Conservation (phyloP, 2,888 invertebrate species). For the Eumacrocentrus americanus region DNA sequence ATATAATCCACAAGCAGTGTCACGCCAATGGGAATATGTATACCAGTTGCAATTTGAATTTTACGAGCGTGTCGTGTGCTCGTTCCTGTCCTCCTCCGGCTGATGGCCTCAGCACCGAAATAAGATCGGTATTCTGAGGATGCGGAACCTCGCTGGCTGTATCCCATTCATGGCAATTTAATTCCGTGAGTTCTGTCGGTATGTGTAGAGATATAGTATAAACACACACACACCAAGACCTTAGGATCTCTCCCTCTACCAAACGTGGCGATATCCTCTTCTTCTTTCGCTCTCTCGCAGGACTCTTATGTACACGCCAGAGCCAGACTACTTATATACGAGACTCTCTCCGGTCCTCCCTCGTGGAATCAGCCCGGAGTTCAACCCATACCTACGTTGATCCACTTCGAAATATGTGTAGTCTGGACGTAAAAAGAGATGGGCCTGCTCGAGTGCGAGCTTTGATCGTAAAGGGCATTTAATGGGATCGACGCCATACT, state of each 20-base stretch:
- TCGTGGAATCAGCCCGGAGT: conserved; percentile 34
- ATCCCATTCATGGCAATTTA: conserved; percentile 54
- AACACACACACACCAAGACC: too few relatives aligned
- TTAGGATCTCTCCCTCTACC: too few relatives aligned
- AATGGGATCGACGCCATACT: conserved; percentile 3
- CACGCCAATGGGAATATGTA: background rate
- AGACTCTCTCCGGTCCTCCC: conserved; percentile 28
- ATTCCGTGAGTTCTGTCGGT: conserved; percentile 42
- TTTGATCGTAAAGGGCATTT: conserved; percentile 17
- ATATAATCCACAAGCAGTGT: background rate
- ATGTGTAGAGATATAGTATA: conserved; percentile 7
- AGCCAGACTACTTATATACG: conserved; percentile 27
- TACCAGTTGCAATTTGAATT: background rate
- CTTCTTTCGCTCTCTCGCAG: conserved; percentile 5
- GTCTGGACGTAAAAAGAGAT: background rate
- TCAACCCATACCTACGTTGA: conserved; percentile 1
- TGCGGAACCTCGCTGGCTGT: conserved; percentile 42
- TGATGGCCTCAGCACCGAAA: conserved; percentile 35
- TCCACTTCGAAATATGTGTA: conserved; percentile 8
- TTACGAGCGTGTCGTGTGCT: background rate
- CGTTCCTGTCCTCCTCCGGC: conserved; percentile 10
- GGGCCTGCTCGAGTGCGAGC: conserved; percentile 6
- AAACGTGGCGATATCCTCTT: too few relatives aligned
- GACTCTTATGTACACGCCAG: conserved; percentile 22
- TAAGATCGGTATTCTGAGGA: conserved; percentile 53